Percentiles rank a stretch among this genome's conserved stretches.
phyloP scores from a whole-genome alignment of 2,888 invertebrate species.

The Lepidonotus clava region DNA sequence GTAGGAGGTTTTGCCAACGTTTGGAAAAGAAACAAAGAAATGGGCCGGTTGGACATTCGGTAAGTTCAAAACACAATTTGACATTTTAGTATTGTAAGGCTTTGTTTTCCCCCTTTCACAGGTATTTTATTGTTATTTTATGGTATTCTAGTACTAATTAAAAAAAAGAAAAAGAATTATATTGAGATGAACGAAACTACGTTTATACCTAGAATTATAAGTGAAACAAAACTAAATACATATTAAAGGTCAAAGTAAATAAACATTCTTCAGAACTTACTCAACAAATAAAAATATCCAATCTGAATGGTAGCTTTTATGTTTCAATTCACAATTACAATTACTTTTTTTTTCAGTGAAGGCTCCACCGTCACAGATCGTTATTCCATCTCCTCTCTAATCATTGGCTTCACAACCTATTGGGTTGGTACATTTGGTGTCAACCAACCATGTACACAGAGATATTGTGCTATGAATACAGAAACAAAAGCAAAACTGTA shows the following conservation, averaged over 20 bases:
- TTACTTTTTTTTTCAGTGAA: background rate
- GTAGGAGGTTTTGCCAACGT: slow-evolving; percentile 3
- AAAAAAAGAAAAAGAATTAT: no score
- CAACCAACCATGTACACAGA: slow-evolving; percentile 52
- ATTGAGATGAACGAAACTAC: no score
- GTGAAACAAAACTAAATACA: no score
- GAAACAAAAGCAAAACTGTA: background rate
- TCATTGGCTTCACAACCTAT: slow-evolving; percentile 32
- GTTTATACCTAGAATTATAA: no score
- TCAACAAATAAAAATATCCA: no score
- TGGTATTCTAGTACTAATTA: no score
- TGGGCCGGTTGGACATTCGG: background rate
- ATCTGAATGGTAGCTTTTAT: no score
- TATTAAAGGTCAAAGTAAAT: no score
- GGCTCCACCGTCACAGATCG: background rate
- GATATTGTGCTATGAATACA: slow-evolving; percentile 41
- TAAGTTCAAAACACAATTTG: background rate
- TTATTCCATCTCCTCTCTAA: background rate
- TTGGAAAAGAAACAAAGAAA: slow-evolving; percentile 6
- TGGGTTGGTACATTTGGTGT: slow-evolving; percentile 47
- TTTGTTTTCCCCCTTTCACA: no score
- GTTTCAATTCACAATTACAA: no score
- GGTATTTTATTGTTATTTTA: no score
- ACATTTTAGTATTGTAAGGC: background rate
- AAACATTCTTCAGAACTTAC: no score